Percentiles rank a stretch among this genome's conserved stretches.
Conservation (phyloP, 2,888 invertebrate species). For the Drosophila pseudotalamancana region DNA sequence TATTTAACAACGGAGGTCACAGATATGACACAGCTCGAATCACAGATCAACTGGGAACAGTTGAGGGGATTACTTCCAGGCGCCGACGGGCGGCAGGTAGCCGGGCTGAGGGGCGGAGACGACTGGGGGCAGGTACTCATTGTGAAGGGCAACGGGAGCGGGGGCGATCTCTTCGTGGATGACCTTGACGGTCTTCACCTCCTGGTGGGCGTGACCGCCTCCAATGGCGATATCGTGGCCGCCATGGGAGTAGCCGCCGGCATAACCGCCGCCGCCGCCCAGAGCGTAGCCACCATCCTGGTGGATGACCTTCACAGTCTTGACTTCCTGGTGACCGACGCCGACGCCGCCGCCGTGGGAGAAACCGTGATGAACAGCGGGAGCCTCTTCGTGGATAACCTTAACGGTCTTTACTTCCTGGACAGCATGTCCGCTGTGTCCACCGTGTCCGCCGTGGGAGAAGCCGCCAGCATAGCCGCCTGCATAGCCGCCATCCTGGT, state of each 20-base stretch:
- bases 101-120: constrained; percentile 44
- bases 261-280: constrained; percentile 32
- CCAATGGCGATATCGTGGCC: constrained; percentile 5
- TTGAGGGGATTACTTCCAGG: constrained; percentile 59
- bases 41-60: constrained; percentile 42
- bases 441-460: constrained; percentile 32
- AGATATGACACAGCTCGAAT: constrained; percentile 64
- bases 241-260: constrained; percentile 30
- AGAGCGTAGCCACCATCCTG: constrained; percentile 46
- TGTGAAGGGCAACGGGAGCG: constrained; percentile 31
- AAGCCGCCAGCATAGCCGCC: constrained; percentile 46
- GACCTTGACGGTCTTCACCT: constrained; percentile 67
- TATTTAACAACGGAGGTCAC: constrained; percentile 68
- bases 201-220: constrained; percentile 49
- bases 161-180: constrained; percentile 60
- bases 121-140: constrained; percentile 59
- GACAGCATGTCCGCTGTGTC: neutral
- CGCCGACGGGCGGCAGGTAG: constrained; percentile 68
- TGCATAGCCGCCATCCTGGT: constrained; percentile 51
- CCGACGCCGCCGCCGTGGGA: constrained; percentile 11
- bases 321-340: constrained; percentile 58
- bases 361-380: neutral
- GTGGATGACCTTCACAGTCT: constrained; percentile 68
- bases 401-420: constrained; percentile 3
- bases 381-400: constrained; percentile 2